phyloP scores from a whole-genome alignment of 2,888 invertebrate species.

The Conus canariensis region DNA sequence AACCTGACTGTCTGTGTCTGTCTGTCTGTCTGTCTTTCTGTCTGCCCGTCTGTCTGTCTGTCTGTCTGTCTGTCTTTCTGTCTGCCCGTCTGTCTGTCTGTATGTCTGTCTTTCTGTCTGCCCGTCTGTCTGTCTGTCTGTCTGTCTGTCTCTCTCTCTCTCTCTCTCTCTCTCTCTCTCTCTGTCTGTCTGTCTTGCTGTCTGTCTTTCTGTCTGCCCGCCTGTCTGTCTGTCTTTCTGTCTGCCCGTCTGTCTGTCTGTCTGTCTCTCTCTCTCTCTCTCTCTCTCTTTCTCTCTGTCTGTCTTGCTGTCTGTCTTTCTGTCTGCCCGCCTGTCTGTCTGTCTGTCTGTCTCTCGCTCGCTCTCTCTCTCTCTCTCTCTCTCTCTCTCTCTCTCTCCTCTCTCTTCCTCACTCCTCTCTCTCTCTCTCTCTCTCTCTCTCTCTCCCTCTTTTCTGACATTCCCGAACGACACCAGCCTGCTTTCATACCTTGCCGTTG shows the following conservation, averaged over 20 bases:
- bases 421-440: too few relatives aligned
- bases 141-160: not conserved
- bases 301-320: not conserved
- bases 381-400: too few relatives aligned
- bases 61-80: not conserved
- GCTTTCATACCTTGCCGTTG: not conserved
- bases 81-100: not conserved
- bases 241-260: not conserved
- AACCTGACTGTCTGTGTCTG: not conserved
- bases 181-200: not conserved
- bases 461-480: too few relatives aligned
- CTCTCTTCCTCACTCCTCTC: too few relatives aligned
- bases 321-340: not conserved
- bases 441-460: too few relatives aligned
- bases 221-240: not conserved
- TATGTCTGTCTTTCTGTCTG: too few relatives aligned
- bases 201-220: not conserved
- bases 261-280: not conserved
- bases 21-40: not conserved
- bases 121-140: conserved; percentile 5
- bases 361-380: too few relatives aligned
- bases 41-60: conserved; percentile 11
- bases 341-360: not conserved
- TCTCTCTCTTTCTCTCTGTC: conserved; percentile 20
- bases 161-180: too few relatives aligned